Conservation (phyloP, 1,140 invertebrate species). For the Apis laboriosa region DNA sequence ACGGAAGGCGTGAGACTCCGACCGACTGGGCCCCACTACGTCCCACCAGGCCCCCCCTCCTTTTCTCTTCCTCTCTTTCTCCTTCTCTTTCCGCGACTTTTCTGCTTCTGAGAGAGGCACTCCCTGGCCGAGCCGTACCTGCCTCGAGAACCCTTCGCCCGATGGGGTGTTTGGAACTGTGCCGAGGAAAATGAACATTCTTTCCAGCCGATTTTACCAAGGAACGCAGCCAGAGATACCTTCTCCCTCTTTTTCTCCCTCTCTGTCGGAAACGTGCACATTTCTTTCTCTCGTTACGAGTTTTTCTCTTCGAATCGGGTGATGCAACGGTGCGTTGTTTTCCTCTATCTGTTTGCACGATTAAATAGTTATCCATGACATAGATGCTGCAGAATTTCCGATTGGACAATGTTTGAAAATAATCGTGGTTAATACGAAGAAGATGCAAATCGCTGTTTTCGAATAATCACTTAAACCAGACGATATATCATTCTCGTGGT, state of each 20-base stretch:
- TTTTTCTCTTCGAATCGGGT: background rate
- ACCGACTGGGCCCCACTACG: constrained; percentile 52
- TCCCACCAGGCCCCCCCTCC: constrained; percentile 29
- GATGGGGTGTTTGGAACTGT: constrained; percentile 43
- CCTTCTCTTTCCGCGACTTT: constrained; percentile 1
- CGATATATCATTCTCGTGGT: background rate
- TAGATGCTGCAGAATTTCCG: background rate
- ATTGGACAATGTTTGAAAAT: background rate
- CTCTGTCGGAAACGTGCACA: background rate
- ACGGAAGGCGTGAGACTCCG: constrained; percentile 61
- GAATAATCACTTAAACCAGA: background rate
- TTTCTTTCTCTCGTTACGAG: too few relatives aligned
- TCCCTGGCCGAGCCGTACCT: constrained; percentile 55
- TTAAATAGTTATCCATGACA: background rate
- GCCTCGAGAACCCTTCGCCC: constrained; percentile 55
- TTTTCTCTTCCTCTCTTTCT: constrained; percentile 24
- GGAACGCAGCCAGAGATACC: constrained; percentile 44
- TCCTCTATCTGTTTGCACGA: background rate
- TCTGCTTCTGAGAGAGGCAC: constrained; percentile 43
- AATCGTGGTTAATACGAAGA: too few relatives aligned
- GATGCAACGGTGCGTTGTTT: background rate
- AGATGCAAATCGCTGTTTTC: background rate
- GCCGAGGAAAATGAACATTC: constrained; percentile 57
- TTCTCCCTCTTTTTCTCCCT: background rate
- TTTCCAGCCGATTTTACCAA: constrained; percentile 40